Evolutionary conservation across 2,888 invertebrate species (phyloP).

Genomic region (Syrista parreyssii): DNA sequence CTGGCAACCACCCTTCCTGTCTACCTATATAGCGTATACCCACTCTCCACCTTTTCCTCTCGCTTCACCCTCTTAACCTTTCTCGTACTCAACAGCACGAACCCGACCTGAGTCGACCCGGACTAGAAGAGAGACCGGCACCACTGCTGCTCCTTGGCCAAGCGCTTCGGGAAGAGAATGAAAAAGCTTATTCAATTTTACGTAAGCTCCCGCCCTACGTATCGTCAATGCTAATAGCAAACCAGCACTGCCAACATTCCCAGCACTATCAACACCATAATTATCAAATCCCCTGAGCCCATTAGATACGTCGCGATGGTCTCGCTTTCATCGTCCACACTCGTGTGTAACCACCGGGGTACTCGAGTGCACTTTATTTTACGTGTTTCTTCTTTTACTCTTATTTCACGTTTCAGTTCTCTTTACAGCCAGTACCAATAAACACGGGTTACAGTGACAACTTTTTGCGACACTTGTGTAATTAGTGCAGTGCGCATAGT

Average conservation of each 20-base stretch:
- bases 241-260: not conserved
- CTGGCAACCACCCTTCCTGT: conserved; percentile 3
- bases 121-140: not conserved
- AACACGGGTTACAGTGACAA: not conserved
- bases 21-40: not conserved
- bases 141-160: not conserved
- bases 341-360: not conserved
- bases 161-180: not conserved
- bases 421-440: not conserved
- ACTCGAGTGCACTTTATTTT: not conserved
- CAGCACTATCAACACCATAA: not conserved
- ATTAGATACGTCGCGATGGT: not conserved
- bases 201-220: not conserved
- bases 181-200: not conserved
- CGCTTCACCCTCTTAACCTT: not conserved
- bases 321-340: not conserved
- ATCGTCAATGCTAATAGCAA: not conserved
- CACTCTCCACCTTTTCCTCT: not conserved
- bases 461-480: not conserved
- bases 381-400: not conserved
- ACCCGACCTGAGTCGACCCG: not conserved
- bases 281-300: not conserved
- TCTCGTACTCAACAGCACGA: not conserved
- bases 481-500: not conserved
- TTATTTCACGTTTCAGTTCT: not conserved